phyloP scores from a whole-genome alignment of 37 sponge, comb jelly and placozoan species.

The Eunapius fragilis region DNA sequence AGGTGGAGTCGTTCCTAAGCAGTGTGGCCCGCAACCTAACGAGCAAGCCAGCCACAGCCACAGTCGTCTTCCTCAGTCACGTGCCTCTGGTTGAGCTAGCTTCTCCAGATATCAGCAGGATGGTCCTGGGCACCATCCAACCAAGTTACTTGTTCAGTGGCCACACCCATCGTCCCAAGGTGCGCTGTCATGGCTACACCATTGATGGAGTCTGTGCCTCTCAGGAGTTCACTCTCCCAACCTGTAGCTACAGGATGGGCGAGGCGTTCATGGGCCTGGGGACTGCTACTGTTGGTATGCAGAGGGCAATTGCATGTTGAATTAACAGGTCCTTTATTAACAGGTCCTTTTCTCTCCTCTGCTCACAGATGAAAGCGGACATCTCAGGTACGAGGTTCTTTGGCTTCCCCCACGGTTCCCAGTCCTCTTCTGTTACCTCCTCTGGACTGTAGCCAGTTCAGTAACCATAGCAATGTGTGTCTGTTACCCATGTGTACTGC shows the following conservation, averaged over 20 bases:
- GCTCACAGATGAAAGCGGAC: conserved; percentile 21
- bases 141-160: conserved; percentile 53
- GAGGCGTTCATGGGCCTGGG: conserved; percentile 39
- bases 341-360: neutral
- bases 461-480: neutral
- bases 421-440: conserved; percentile 23
- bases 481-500: neutral
- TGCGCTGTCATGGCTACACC: conserved; percentile 4
- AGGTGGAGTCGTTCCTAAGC: neutral
- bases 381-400: conserved; percentile 8
- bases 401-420: conserved; percentile 48
- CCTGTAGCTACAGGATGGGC: conserved; percentile 70
- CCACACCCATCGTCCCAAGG: conserved; percentile 38
- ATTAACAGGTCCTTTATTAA: too few species aligned
- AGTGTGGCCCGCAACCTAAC: neutral
- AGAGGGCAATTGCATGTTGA: too few species aligned
- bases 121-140: neutral
- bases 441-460: neutral
- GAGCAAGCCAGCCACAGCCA: neutral
- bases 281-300: conserved; percentile 44
- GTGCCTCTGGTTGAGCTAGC: conserved; percentile 22
- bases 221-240: conserved; percentile 47
- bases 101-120: neutral
- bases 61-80: conserved; percentile 14
- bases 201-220: neutral